Evolutionary conservation across 2,113 vertebrate species (phyloP).

Genomic region (Pluvialis apricaria): DNA sequence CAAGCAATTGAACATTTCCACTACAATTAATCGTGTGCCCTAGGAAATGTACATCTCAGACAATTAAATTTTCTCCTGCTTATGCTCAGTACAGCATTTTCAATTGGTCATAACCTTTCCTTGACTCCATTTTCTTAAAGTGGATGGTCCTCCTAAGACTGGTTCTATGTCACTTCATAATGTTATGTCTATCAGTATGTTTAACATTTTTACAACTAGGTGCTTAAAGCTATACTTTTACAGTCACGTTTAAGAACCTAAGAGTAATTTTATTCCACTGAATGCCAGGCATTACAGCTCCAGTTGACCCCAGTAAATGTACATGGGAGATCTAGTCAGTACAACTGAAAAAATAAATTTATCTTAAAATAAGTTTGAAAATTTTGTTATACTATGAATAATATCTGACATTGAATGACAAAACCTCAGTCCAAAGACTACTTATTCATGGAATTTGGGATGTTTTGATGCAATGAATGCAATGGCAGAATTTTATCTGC

Average conservation of each 20-base stretch:
- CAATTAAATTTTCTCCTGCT: conserved; percentile 45
- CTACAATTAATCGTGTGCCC: conserved; percentile 57
- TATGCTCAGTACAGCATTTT: conserved; percentile 23
- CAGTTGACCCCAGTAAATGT: neutral
- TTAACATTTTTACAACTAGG: neutral
- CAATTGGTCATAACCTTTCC: conserved; percentile 27
- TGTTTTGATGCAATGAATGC: neutral
- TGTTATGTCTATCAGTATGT: neutral
- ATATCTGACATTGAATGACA: neutral
- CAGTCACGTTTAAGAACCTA: neutral
- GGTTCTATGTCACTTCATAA: neutral
- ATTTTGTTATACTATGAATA: neutral
- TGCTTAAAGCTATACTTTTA: neutral
- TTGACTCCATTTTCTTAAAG: conserved; percentile 19
- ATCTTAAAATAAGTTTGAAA: neutral
- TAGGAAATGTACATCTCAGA: conserved; percentile 52
- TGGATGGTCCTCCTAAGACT: neutral
- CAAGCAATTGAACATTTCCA: conserved; percentile 64
- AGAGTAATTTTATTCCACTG: neutral
- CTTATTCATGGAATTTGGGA: neutral
- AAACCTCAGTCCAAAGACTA: neutral
- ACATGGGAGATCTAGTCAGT: neutral
- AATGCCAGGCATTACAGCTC: neutral
- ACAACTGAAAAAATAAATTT: neutral
- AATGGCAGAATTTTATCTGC: neutral